phyloP scores from a whole-genome alignment of 2,113 vertebrate species.

The Andinoacara biseriatus region DNA sequence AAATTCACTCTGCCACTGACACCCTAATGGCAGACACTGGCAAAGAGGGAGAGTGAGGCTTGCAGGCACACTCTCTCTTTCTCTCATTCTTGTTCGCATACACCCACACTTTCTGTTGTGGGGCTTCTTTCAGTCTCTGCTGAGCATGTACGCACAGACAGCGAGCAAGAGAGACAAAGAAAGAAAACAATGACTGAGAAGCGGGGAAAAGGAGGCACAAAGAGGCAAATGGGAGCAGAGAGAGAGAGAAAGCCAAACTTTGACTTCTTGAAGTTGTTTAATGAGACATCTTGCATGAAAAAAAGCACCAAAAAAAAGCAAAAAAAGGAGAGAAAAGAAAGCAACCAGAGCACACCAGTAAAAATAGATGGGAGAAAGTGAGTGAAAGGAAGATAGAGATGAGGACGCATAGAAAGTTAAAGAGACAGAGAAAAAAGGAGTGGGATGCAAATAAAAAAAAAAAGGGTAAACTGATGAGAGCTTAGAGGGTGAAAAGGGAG shows the following conservation, averaged over 20 bases:
- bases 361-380: conserved; percentile 55
- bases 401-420: conserved; percentile 26
- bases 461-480: conserved; percentile 53
- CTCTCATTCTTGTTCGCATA: conserved; percentile 67
- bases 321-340: conserved; percentile 16
- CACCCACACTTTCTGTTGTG: conserved; percentile 73
- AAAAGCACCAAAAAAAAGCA: neutral
- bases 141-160: conserved; percentile 57
- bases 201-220: conserved; percentile 43
- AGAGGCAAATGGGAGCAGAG: conserved; percentile 65
- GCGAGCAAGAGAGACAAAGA: conserved; percentile 35
- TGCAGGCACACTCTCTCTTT: conserved; percentile 60
- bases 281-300: conserved; percentile 68
- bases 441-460: neutral
- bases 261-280: conserved; percentile 75
- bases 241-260: conserved; percentile 67
- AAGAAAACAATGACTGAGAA: conserved; percentile 20
- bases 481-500: conserved; percentile 51
- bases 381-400: conserved; percentile 27
- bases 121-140: conserved; percentile 69
- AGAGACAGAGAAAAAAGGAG: conserved; percentile 9
- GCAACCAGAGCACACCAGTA: conserved; percentile 34
- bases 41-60: conserved; percentile 73
- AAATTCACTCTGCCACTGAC: conserved; percentile 95
- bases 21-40: conserved; percentile 92